These are phyloP conservation scores for Drosophila rhopaloa DNA, from an alignment of 1,140 invertebrate species.

Conservation along the genomic window DNA sequence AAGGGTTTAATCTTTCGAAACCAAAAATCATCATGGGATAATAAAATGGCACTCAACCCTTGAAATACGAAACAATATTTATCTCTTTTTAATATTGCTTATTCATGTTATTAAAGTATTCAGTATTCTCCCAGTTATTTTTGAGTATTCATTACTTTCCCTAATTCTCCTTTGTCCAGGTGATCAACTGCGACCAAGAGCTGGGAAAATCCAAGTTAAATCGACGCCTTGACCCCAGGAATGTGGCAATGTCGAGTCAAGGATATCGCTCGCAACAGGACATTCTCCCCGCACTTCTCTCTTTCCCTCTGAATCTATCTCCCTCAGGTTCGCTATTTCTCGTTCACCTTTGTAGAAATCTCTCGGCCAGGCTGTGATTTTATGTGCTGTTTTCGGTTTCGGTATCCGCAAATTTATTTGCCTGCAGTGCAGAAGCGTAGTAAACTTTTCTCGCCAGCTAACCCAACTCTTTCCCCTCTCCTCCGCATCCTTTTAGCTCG, in stretches of 20 bases:
- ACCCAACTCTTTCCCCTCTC: slow-evolving; percentile 20
- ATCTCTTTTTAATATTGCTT: too few relatives aligned
- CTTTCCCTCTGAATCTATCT: not conserved
- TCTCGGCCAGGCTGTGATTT: slow-evolving; percentile 73
- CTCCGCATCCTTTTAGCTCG: slow-evolving; percentile 25
- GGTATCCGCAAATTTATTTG: slow-evolving; percentile 80
- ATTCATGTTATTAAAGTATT: too few relatives aligned
- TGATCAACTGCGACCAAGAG: not conserved
- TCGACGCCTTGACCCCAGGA: slow-evolving; percentile 15
- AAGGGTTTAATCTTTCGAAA: too few relatives aligned
- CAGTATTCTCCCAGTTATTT: not conserved
- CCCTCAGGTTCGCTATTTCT: slow-evolving; percentile 1
- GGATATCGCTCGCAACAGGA: slow-evolving; percentile 31
- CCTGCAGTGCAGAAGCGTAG: slow-evolving; percentile 74
- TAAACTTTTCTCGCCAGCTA: slow-evolving; percentile 65
- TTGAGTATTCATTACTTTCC: too few relatives aligned
- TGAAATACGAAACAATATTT: too few relatives aligned
- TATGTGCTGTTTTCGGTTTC: slow-evolving; percentile 80
- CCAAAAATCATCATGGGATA: too few relatives aligned
- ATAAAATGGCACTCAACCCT: too few relatives aligned
- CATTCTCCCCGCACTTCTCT: not conserved
- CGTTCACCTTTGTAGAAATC: slow-evolving; percentile 58
- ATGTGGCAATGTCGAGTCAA: slow-evolving; percentile 52
- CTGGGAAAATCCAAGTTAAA: slow-evolving; percentile 9
- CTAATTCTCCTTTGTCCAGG: too few relatives aligned